Percentiles rank a stretch among this genome's conserved stretches.
Conservation (phyloP, 1,140 invertebrate genomes). For the Meloidogyne floridensis region DNA sequence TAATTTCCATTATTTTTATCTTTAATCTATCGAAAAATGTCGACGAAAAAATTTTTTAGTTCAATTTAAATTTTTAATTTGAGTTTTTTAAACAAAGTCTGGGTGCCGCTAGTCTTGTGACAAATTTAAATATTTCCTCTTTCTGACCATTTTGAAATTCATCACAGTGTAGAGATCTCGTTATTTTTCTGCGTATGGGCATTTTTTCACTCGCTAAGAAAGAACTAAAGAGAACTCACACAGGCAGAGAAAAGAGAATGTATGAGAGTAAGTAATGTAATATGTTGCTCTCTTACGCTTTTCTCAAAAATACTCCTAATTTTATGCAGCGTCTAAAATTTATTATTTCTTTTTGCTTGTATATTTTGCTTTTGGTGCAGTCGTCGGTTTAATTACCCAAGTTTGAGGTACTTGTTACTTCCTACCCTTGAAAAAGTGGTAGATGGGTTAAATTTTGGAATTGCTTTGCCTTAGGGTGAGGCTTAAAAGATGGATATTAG, state of each 20-base stretch:
- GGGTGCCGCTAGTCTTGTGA: background rate
- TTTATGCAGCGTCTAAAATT: background rate
- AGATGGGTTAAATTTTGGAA: background rate
- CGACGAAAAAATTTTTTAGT: too few species aligned
- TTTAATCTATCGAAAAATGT: too few species aligned
- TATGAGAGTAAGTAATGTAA: background rate
- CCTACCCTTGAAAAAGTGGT: background rate
- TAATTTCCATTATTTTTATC: too few species aligned
- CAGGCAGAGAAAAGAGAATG: background rate
- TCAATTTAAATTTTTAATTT: too few species aligned
- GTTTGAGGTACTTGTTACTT: background rate
- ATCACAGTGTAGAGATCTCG: background rate
- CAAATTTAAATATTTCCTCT: background rate
- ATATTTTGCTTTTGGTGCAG: background rate
- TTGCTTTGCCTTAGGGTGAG: background rate
- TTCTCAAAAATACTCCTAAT: background rate
- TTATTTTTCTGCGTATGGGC: background rate
- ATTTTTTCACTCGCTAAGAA: background rate
- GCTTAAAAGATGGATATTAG: background rate
- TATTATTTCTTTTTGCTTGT: background rate
- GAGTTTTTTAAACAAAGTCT: too few species aligned
- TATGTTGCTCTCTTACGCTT: background rate
- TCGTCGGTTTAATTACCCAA: background rate
- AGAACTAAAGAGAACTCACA: too few species aligned
- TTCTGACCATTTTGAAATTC: background rate